Evolutionary conservation across 2,797 vertebrate species (phyloP), one percentile per base, ranked within the genome.

Genomic region (Syndactyla subalaris): DNA sequence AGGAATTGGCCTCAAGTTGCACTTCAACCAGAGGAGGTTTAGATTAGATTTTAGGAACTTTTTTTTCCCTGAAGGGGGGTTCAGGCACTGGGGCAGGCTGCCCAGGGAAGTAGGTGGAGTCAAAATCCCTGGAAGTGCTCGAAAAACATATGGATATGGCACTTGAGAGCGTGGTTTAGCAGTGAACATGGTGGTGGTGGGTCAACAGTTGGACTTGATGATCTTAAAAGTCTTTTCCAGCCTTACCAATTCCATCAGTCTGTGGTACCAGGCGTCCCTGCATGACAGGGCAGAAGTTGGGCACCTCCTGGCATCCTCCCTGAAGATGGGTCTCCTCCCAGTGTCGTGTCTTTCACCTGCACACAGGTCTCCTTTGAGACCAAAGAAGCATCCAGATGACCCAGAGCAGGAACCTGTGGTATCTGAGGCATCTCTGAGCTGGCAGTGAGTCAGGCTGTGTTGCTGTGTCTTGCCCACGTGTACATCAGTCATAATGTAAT

Each of bases 381-480:
- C 2, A 30, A 51, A 27, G n/a, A 8, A 81, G 18, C 39, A 7
- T 32, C 13, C 23, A 16, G 48, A 11, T 49, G 57, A 46, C 3
- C 3, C 45, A 22, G 26, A 59, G 49, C 39, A 61, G 89, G 18
- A 83, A 21, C 11, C 6, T 62, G 34, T 4, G 4, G 6, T 23
- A 49, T 57, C 30, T 6, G 30, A 78, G 39, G 49, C 48, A 39
- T 14, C 70, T 38, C 48, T 1, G 48, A 62, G n/a, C 41, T 51
- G 38, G 16, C 43, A 71, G 30, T 1, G 0, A 6, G 29, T 22
- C 11, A 17, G 30, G 27, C 27, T 32, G 65, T 3, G 6, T 23
- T 29, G 8, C 70, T 52, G 6, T 36, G 8, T 8, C 84, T 23
- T 23, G 15, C 29, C 49, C 41, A 1, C 15, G 6, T 0, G 0